These are phyloP conservation scores for Coelinius sp. DNA, from an alignment of 2,888 invertebrate species.

Conservation along the genomic window DNA sequence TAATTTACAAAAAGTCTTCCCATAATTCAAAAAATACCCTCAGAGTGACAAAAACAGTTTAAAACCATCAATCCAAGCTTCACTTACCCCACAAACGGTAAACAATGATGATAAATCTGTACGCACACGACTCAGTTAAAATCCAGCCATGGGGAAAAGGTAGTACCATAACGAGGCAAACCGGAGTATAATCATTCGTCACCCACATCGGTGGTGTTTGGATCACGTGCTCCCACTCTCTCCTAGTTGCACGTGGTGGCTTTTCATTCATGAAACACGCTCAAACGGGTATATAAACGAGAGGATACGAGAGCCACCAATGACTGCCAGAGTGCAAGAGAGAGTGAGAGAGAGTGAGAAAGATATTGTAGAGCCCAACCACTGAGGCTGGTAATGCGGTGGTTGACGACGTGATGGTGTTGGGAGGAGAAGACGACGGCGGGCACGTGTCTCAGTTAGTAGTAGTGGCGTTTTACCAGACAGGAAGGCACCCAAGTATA, in stretches of 20 bases:
- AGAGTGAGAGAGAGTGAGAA: background rate
- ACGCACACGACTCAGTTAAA: too few species aligned
- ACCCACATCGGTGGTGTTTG: background rate
- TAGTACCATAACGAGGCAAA: background rate
- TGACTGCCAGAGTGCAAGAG: conserved; percentile 4
- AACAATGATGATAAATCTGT: too few species aligned
- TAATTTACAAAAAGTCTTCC: too few species aligned
- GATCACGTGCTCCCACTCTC: conserved; percentile 49
- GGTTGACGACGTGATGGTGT: conserved; percentile 30
- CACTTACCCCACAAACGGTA: too few species aligned
- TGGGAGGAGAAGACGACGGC: conserved; percentile 19
- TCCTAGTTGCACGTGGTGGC: conserved; percentile 54
- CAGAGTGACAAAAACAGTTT: too few species aligned
- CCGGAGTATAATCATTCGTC: background rate
- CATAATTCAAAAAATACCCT: too few species aligned
- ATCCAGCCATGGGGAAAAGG: background rate
- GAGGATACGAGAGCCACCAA: too few species aligned
- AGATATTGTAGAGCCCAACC: conserved; percentile 22
- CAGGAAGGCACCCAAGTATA: conserved; percentile 30
- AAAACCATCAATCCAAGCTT: too few species aligned
- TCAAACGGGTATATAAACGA: conserved; percentile 28
- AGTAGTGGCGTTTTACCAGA: conserved; percentile 27
- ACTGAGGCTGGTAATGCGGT: conserved; percentile 36
- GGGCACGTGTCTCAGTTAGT: conserved; percentile 27
- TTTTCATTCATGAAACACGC: conserved; percentile 60